phyloP scores from a whole-genome alignment of 2,888 invertebrate genomes.

The Leptarthrus brevirostris region DNA sequence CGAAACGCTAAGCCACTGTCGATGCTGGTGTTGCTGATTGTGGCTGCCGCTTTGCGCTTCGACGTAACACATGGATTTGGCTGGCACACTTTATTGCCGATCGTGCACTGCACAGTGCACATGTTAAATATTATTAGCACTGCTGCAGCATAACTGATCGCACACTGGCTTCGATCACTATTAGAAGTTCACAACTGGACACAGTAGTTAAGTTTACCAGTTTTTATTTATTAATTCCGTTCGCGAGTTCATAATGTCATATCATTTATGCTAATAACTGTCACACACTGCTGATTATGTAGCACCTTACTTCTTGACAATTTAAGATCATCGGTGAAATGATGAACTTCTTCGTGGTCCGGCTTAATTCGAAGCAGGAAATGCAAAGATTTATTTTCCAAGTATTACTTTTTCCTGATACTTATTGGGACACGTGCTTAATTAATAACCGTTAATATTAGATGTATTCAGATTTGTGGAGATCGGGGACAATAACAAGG shows the following conservation, averaged over 20 bases:
- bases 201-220: neutral
- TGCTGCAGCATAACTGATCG: slow-evolving; percentile 18
- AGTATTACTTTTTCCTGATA: slow-evolving; percentile 9
- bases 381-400: neutral
- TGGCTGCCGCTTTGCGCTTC: neutral
- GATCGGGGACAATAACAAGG: too few relatives aligned
- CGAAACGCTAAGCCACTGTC: neutral
- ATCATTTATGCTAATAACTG: slow-evolving; percentile 19
- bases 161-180: neutral
- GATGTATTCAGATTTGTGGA: too few relatives aligned
- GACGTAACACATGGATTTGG: slow-evolving; percentile 15
- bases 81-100: slow-evolving; percentile 31
- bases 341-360: neutral
- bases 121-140: slow-evolving; percentile 17
- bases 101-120: slow-evolving; percentile 2
- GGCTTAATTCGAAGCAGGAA: slow-evolving; percentile 8
- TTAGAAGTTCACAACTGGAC: too few relatives aligned
- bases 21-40: neutral
- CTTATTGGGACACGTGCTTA: slow-evolving; percentile 6
- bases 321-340: neutral
- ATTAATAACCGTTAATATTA: neutral
- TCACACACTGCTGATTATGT: slow-evolving; percentile 14
- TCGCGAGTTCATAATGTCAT: slow-evolving; percentile 23
- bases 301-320: neutral
- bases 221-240: slow-evolving; percentile 24